These are phyloP conservation scores for Spongia lamella DNA, from an alignment of 37 sponge, comb jelly and placozoan species.

Conservation along the genomic window DNA sequence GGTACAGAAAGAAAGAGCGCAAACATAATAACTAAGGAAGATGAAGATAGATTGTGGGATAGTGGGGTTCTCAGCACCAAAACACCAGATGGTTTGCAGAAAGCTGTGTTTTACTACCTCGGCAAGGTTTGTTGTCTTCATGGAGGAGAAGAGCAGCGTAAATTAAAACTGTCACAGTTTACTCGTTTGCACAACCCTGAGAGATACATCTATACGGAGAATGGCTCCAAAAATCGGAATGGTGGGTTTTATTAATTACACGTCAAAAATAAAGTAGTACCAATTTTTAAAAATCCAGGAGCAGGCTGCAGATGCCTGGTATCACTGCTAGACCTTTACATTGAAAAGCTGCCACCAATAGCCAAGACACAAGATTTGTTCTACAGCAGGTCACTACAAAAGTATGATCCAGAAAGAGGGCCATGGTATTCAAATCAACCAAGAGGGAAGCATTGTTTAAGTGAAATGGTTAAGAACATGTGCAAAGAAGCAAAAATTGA, in stretches of 20 bases:
- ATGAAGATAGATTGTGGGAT: not conserved
- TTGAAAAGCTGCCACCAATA: not conserved
- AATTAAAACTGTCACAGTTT: not conserved
- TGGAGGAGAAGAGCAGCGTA: too few species aligned
- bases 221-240: conserved; percentile 23
- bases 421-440: too few species aligned
- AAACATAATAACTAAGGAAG: not conserved
- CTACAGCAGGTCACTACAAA: conserved; percentile 1
- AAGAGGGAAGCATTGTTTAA: too few species aligned
- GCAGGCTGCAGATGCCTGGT: not conserved
- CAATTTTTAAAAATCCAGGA: not conserved
- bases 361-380: conserved; percentile 4
- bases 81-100: not conserved
- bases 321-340: not conserved
- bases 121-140: conserved; percentile 4
- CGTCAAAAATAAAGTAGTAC: conserved; percentile 7
- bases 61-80: not conserved
- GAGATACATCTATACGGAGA: conserved; percentile 9
- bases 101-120: not conserved
- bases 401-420: too few species aligned
- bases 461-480: conserved; percentile 16
- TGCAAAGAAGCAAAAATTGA: conserved; percentile 5
- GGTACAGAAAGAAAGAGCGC: not conserved
- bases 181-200: not conserved
- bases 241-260: conserved; percentile 9